These are phyloP conservation scores for Galbula dea DNA, from an alignment of 2,113 vertebrate species.

Conservation along the genomic window DNA sequence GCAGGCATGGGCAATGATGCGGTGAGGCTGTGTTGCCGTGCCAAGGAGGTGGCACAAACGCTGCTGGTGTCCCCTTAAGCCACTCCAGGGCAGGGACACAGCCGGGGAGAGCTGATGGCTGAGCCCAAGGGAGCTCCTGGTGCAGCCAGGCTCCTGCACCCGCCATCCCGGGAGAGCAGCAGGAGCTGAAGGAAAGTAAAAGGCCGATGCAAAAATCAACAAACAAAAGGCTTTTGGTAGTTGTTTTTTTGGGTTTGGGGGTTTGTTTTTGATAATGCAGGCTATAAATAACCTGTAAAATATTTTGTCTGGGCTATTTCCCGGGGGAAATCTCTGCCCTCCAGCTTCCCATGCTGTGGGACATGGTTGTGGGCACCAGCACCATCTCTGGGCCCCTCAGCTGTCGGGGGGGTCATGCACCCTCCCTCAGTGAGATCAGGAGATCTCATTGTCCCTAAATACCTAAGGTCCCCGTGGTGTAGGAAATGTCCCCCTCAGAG, in stretches of 20 bases:
- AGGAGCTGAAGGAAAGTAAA: neutral
- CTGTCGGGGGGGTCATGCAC: fast-evolving
- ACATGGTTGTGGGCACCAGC: neutral
- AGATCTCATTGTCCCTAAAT: neutral
- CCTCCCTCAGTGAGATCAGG: fast-evolving
- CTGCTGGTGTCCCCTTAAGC: neutral
- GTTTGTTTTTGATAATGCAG: neutral
- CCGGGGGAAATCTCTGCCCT: neutral
- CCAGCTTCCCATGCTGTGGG: neutral
- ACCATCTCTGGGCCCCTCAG: fast-evolving
- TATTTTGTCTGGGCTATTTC: neutral
- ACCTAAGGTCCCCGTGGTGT: fast-evolving
- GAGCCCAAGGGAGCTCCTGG: neutral
- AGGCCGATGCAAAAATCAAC: neutral
- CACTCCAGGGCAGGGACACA: neutral
- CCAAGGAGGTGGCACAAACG: neutral
- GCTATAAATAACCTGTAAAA: constrained; percentile 41
- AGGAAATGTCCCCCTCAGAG: neutral
- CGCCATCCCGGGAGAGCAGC: neutral
- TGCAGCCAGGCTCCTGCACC: neutral
- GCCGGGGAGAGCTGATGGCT: neutral
- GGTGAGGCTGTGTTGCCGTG: neutral
- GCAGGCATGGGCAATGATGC: neutral
- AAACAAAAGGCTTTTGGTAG: neutral
- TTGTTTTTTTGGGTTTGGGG: neutral